Base-by-base conservation (phyloP, 2,113 vertebrate genomes). In the Blennius ocellaris region DNA sequence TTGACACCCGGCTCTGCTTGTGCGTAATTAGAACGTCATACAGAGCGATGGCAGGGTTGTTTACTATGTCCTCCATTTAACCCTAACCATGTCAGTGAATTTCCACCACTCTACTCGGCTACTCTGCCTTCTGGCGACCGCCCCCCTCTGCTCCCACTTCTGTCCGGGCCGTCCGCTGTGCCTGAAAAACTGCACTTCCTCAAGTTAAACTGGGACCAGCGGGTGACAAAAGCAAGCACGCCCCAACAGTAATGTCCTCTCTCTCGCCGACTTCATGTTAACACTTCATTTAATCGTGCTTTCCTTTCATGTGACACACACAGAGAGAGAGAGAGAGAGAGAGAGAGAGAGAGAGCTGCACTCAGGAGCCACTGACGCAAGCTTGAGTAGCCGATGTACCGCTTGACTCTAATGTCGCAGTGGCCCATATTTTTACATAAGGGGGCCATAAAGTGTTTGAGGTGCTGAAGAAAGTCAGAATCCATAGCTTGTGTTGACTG, bases 41-140 rank as follows among this genome's bases (percentile, higher is more conserved):
- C 56, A 66, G 58, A 14, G 37, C 36, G 49, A 59, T 63, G 76
- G 55, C 64, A 55, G 54, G 44, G 73, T 68, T 73, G 17, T 83
- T 57, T 82, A 66, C 71, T 14, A 73, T 79, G 84, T 47, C 85
- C 85, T 87, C 77, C 81, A 77, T 84, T 78, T 80, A 82, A 76
- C 65, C 69, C 61, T 5, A 8, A 52, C 49, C 72, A 49, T 40
- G 73, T 70, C 84, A 69, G 85, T 86, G 76, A 84, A 86, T 92
- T 90, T 92, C 85, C 85, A 89, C 73, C 78, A 78, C 63, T 69
- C 55, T 16, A 7, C 64, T 48, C 39, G 17, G 55, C 52, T 53
- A 45, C 70, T 48, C 57, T 64, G 69, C 85, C 82, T 82, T 57
- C 68, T 53, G 50, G 81, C 82, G 39, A 71, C 52, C 8, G 47